A percentile compares a stretch with the other conserved stretches of the same genome.
These are phyloP conservation scores for Watsonalla cultraria DNA, from an alignment of 2,888 invertebrate species.

Conservation along the genomic window DNA sequence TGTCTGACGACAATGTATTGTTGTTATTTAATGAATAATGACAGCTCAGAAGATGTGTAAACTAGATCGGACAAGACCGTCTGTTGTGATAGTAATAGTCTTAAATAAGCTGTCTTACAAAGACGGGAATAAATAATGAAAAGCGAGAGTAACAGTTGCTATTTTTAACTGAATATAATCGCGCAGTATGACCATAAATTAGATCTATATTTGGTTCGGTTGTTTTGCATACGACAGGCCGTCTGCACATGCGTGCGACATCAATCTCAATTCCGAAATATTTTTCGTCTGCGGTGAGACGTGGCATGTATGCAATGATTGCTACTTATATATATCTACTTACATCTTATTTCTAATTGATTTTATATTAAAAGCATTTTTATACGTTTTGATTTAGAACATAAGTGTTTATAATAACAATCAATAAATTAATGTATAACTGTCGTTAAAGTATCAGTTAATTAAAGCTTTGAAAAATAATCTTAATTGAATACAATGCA, in stretches of 20 bases:
- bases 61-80: background rate
- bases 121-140: slow-evolving; percentile 56
- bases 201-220: slow-evolving; percentile 74
- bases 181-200: slow-evolving; percentile 76
- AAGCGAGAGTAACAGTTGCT: slow-evolving; percentile 58
- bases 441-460: too few relatives aligned
- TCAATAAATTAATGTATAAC: too few relatives aligned
- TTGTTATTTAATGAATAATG: background rate
- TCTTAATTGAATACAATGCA: too few relatives aligned
- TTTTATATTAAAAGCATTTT: too few relatives aligned
- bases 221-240: slow-evolving; percentile 74
- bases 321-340: background rate
- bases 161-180: slow-evolving; percentile 72
- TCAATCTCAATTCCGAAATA: slow-evolving; percentile 77
- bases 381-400: too few relatives aligned
- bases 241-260: slow-evolving; percentile 78
- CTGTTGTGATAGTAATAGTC: slow-evolving; percentile 5
- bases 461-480: too few relatives aligned
- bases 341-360: background rate
- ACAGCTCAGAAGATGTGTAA: background rate
- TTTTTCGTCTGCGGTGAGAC: slow-evolving; percentile 65
- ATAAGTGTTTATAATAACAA: too few relatives aligned
- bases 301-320: background rate
- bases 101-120: slow-evolving; percentile 7
- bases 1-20: too few relatives aligned